Evolutionary conservation across 2,797 vertebrate species (phyloP).

Genomic region (Alectoris magna): DNA sequence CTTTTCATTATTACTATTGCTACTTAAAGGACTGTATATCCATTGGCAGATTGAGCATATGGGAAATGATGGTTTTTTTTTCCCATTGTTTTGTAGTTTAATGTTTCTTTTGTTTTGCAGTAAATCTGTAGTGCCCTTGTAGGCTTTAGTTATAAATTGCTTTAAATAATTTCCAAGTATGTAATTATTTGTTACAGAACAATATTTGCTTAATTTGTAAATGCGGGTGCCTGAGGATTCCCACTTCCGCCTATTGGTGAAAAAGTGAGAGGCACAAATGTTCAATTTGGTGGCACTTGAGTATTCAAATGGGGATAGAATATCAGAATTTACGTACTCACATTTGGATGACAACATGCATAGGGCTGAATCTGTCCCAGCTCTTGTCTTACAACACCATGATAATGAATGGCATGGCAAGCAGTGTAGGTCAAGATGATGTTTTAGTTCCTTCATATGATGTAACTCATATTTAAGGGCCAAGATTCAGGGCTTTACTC

Average conservation of each 20-base stretch:
- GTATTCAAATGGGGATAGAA: neutral
- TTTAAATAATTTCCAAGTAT: slow-evolving; percentile 58
- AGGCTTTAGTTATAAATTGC: slow-evolving; percentile 49
- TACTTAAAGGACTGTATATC: slow-evolving; percentile 53
- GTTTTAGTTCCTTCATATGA: slow-evolving; percentile 40
- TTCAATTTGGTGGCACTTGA: neutral
- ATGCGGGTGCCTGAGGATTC: slow-evolving; percentile 53
- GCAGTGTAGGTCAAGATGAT: neutral
- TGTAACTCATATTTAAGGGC: neutral
- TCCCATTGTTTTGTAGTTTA: slow-evolving; percentile 41
- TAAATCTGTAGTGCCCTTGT: slow-evolving; percentile 53
- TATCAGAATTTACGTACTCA: neutral
- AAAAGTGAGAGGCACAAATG: slow-evolving; percentile 20
- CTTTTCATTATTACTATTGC: slow-evolving; percentile 59
- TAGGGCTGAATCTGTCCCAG: neutral
- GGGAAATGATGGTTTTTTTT: slow-evolving; percentile 48
- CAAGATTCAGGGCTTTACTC: neutral
- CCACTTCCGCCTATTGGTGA: neutral
- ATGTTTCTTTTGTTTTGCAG: slow-evolving; percentile 39
- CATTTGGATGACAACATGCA: slow-evolving; percentile 23
- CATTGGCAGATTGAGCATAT: slow-evolving; percentile 37
- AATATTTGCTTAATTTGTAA: slow-evolving; percentile 57
- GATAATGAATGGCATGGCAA: slow-evolving; percentile 2
- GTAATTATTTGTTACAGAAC: slow-evolving; percentile 56
- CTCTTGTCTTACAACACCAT: neutral